A percentile compares a stretch with the other conserved stretches of the same genome.
Evolutionary conservation across 2,888 invertebrate genomes (phyloP).

Genomic region (Lithophane ornitopus): DNA sequence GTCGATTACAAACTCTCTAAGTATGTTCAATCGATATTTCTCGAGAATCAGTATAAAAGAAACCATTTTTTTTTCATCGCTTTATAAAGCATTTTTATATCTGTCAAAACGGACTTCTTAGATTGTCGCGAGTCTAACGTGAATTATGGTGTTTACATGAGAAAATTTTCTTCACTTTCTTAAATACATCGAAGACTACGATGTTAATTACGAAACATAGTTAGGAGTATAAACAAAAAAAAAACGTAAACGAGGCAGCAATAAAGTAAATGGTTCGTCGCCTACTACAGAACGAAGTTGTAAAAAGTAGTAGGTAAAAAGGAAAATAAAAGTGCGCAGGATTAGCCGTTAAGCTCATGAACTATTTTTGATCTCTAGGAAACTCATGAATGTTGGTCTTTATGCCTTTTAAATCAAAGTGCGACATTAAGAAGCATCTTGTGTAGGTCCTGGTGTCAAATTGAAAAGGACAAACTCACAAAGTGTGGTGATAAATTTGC

Average conservation of each 20-base stretch:
- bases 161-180: background rate
- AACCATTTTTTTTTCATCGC: no score
- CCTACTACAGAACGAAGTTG: constrained; percentile 23
- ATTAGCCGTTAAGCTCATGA: constrained; percentile 19
- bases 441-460: background rate
- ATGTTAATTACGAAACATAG: constrained; percentile 5
- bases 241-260: constrained; percentile 16
- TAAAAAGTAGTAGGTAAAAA: constrained; percentile 26
- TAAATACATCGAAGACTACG: background rate
- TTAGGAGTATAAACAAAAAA: constrained; percentile 8
- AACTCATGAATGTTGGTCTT: constrained; percentile 30
- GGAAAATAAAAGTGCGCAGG: constrained; percentile 19
- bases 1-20: no score
- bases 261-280: constrained; percentile 33
- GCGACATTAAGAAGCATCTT: background rate
- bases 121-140: no score
- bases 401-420: constrained; percentile 33
- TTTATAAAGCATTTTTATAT: no score
- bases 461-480: constrained; percentile 1
- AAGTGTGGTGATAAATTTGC: background rate
- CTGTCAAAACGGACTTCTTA: no score
- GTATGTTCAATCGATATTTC: no score
- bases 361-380: constrained; percentile 35
- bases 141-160: background rate
- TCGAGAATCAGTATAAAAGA: no score